A percentile compares a stretch with the other conserved stretches of the same genome.
Evolutionary conservation across 2,888 invertebrate genomes (phyloP).

Genomic region (Sycophila texana): DNA sequence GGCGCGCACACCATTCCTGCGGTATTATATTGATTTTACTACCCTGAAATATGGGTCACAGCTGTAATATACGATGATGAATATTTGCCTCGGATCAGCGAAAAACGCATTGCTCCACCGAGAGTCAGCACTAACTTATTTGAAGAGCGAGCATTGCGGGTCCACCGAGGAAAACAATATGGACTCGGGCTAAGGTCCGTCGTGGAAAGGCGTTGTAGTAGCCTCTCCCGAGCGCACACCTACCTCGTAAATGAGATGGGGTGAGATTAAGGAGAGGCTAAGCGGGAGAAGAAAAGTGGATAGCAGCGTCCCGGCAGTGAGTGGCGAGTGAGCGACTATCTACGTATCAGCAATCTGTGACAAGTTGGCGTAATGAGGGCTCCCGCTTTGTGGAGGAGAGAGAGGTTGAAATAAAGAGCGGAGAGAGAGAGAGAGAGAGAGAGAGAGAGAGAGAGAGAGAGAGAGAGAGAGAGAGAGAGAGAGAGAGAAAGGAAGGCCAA

Average conservation of each 20-base stretch:
- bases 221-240: background rate
- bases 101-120: too few relatives aligned
- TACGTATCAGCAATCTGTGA: slow-evolving; percentile 70
- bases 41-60: too few relatives aligned
- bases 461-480: slow-evolving; percentile 20
- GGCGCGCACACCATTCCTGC: too few relatives aligned
- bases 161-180: background rate
- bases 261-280: slow-evolving; percentile 42
- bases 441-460: slow-evolving; percentile 57
- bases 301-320: slow-evolving; percentile 19
- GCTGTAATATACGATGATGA: too few relatives aligned
- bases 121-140: too few relatives aligned
- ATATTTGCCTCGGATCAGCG: too few relatives aligned
- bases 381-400: slow-evolving; percentile 62
- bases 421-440: slow-evolving; percentile 40
- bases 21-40: too few relatives aligned
- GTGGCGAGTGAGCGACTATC: slow-evolving; percentile 63
- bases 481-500: slow-evolving; percentile 61
- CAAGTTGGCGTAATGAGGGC: slow-evolving; percentile 72
- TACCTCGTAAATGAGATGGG: slow-evolving; percentile 4
- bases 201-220: slow-evolving; percentile 3
- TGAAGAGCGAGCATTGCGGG: too few relatives aligned
- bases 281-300: slow-evolving; percentile 42
- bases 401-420: slow-evolving; percentile 45
- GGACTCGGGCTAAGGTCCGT: background rate